Evolutionary conservation across 2,113 vertebrate species (phyloP).

Genomic region (Perognathus longimembris): DNA sequence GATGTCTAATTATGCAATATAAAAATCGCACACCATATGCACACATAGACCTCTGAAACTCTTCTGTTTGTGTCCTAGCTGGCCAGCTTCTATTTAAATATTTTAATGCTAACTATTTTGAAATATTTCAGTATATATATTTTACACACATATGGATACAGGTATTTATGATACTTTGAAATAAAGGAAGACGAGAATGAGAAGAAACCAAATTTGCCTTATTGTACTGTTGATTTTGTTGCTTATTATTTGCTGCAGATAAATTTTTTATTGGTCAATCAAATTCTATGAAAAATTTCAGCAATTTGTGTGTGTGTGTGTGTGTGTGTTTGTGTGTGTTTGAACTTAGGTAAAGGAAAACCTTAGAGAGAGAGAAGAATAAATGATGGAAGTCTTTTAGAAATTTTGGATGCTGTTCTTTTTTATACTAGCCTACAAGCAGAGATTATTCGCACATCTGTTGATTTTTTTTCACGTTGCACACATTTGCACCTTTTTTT

Average conservation of each 20-base stretch:
- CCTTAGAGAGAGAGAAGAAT: not conserved
- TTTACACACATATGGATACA: not conserved
- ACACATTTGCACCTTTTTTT: slow-evolving; percentile 83
- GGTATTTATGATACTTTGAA: not conserved
- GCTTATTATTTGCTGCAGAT: not conserved
- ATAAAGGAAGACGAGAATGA: slow-evolving; percentile 13
- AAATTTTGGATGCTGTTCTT: slow-evolving; percentile 60
- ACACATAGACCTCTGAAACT: not conserved
- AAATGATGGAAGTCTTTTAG: not conserved
- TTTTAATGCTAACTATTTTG: slow-evolving; percentile 8
- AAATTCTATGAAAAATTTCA: not conserved
- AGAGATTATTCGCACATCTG: slow-evolving; percentile 81
- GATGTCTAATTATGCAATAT: rapidly evolving
- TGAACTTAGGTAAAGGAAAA: slow-evolving; percentile 30
- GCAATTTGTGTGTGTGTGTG: not conserved
- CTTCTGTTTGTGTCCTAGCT: not conserved
- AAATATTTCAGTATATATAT: not conserved
- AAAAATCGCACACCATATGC: rapidly evolving
- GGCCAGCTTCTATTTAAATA: not conserved
- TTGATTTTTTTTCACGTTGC: slow-evolving; percentile 79
- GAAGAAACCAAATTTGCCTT: not conserved
- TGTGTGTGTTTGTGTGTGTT: not conserved
- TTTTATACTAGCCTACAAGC: slow-evolving; percentile 55
- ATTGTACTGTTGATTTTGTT: slow-evolving; percentile 5
- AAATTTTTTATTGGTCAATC: not conserved